phyloP scores from a whole-genome alignment of 2,888 invertebrate genomes.

The Dastarcus helophoroides region DNA sequence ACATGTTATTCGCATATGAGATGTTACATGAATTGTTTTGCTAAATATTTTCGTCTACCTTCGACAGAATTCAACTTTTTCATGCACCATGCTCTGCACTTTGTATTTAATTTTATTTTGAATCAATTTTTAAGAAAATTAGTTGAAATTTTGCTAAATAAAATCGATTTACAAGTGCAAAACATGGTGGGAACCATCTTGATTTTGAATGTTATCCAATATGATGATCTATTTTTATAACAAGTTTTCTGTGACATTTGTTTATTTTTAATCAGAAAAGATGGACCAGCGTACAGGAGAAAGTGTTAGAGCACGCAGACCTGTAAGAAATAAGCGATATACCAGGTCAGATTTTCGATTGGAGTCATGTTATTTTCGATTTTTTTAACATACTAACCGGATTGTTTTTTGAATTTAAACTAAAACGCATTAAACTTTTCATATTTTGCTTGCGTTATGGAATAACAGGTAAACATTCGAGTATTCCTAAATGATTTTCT shows the following conservation, averaged over 20 bases:
- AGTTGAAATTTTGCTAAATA: too few relatives aligned
- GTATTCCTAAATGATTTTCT: too few relatives aligned
- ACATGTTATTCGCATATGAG: too few relatives aligned
- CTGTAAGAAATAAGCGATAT: constrained; percentile 59
- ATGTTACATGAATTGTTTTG: too few relatives aligned
- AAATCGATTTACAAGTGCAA: constrained; percentile 10
- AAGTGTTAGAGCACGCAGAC: constrained; percentile 41
- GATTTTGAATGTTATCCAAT: constrained; percentile 37
- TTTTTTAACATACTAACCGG: constrained; percentile 7
- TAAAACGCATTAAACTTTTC: constrained; percentile 7
- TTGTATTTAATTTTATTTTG: too few relatives aligned
- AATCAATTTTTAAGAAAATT: too few relatives aligned
- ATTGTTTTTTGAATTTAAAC: constrained; percentile 10
- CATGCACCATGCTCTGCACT: too few relatives aligned
- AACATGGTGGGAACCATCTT: constrained; percentile 31
- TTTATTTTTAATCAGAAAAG: constrained; percentile 28
- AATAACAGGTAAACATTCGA: too few relatives aligned
- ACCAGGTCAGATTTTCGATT: constrained; percentile 46
- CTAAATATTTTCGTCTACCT: too few relatives aligned
- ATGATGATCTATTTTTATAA: constrained; percentile 35
- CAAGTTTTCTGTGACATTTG: constrained; percentile 27
- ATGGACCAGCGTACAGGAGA: constrained; percentile 36
- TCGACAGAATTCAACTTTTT: too few relatives aligned
- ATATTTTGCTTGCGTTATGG: too few relatives aligned
- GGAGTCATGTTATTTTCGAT: constrained; percentile 6